These are phyloP conservation scores for Spondyliosoma cantharus DNA, from an alignment of 2,797 vertebrate genomes.

Conservation along the genomic window DNA sequence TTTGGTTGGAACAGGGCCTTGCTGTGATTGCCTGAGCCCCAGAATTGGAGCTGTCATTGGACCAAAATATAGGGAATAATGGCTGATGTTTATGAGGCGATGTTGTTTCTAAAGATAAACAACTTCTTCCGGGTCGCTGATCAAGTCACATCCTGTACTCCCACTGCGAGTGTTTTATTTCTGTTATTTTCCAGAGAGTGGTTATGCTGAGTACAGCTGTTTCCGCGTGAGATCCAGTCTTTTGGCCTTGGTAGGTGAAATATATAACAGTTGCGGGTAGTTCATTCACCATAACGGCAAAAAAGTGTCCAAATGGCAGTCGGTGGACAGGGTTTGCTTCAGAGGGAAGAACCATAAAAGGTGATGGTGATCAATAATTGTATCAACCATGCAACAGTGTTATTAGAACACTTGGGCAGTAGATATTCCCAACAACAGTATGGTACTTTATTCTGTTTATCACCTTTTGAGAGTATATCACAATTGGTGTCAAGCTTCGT, in stretches of 20 bases:
- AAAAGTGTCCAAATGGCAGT: conserved; percentile 32
- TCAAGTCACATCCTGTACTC: conserved; percentile 45
- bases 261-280: neutral
- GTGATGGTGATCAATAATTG: conserved; percentile 16
- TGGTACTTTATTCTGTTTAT: no score
- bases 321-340: conserved; percentile 17
- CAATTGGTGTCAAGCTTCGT: neutral
- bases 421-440: neutral
- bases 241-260: conserved; percentile 29
- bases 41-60: conserved; percentile 16
- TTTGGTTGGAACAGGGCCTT: no score
- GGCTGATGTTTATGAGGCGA: conserved; percentile 40
- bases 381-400: neutral
- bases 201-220: conserved; percentile 48
- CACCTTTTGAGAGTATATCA: no score
- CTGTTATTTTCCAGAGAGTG: conserved; percentile 45
- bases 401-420: neutral
- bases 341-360: neutral
- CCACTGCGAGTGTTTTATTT: conserved; percentile 48
- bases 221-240: conserved; percentile 33
- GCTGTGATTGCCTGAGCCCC: neutral
- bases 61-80: conserved; percentile 20
- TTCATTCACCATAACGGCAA: neutral
- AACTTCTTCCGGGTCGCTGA: conserved; percentile 38
- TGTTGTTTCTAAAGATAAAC: conserved; percentile 40